These are phyloP conservation scores for Steinernema khuongi DNA, from an alignment of 1,140 invertebrate species.

Conservation along the genomic window DNA sequence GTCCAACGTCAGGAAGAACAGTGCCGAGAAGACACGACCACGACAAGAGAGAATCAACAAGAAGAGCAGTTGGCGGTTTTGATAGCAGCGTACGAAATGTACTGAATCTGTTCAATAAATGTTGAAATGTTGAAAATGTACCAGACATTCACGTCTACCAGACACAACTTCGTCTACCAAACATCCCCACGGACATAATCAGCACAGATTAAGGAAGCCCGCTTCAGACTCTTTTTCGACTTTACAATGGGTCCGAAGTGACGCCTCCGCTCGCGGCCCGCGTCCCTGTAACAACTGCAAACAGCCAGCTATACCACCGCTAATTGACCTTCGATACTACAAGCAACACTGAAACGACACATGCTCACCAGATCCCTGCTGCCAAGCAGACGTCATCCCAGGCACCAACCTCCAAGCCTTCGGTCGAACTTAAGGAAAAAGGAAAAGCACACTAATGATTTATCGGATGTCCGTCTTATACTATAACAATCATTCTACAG, in stretches of 20 bases:
- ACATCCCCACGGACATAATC: background rate
- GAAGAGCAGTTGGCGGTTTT: too few relatives aligned
- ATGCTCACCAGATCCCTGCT: too few relatives aligned
- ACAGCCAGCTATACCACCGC: background rate
- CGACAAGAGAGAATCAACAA: too few relatives aligned
- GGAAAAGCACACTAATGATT: background rate
- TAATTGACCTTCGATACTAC: background rate
- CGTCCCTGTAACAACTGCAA: background rate
- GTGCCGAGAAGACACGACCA: too few relatives aligned
- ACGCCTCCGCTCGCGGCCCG: background rate
- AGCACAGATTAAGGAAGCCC: background rate
- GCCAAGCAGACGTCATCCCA: background rate
- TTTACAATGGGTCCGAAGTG: background rate
- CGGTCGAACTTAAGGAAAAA: background rate
- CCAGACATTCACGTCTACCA: too few relatives aligned
- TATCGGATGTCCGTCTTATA: constrained; percentile 7
- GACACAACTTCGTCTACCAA: background rate
- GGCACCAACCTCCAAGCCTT: background rate
- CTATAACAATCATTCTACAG: constrained; percentile 19
- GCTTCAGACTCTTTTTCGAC: constrained; percentile 2
- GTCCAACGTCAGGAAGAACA: too few relatives aligned
- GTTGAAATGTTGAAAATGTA: too few relatives aligned
- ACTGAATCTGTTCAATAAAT: too few relatives aligned
- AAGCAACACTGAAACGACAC: background rate
- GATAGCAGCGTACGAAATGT: too few relatives aligned